Conservation (phyloP, 2,888 invertebrate species). For the Lampropteryx suffumata region DNA sequence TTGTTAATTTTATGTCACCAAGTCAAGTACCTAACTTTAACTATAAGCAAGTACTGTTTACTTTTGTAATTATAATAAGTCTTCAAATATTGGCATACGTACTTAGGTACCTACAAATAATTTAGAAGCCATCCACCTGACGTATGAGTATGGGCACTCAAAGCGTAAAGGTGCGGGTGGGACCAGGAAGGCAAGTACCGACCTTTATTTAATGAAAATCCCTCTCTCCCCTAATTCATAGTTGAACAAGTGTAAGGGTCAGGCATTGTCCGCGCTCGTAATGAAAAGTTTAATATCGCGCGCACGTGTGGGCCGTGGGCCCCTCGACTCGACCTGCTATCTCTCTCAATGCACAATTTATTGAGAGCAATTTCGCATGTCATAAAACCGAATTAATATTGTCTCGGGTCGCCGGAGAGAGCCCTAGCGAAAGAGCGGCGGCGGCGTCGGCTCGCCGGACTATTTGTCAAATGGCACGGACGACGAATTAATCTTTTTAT, state of each 20-base stretch:
- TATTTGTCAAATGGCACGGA: slow-evolving; percentile 44
- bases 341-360: slow-evolving; percentile 68
- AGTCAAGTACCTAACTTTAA: no score
- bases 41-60: no score
- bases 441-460: no score
- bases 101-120: no score
- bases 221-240: slow-evolving; percentile 37
- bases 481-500: slow-evolving; percentile 38
- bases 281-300: slow-evolving; percentile 77
- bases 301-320: slow-evolving; percentile 73
- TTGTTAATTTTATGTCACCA: no score
- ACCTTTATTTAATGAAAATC: slow-evolving; percentile 39
- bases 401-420: slow-evolving; percentile 33
- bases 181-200: slow-evolving; percentile 40
- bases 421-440: no score
- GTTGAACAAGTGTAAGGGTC: slow-evolving; percentile 44
- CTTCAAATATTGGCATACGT: no score
- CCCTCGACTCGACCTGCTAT: slow-evolving; percentile 21
- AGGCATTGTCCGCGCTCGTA: slow-evolving; percentile 47
- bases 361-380: slow-evolving; percentile 80
- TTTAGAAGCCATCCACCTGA: slow-evolving; percentile 8
- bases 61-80: no score
- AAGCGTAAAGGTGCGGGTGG: not conserved
- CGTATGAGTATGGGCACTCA: not conserved
- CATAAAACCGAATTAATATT: slow-evolving; percentile 79